Percentiles rank a stretch among this genome's conserved stretches.
These are phyloP conservation scores for Donacobius atricapilla DNA, from an alignment of 2,113 vertebrate species.

Conservation along the genomic window DNA sequence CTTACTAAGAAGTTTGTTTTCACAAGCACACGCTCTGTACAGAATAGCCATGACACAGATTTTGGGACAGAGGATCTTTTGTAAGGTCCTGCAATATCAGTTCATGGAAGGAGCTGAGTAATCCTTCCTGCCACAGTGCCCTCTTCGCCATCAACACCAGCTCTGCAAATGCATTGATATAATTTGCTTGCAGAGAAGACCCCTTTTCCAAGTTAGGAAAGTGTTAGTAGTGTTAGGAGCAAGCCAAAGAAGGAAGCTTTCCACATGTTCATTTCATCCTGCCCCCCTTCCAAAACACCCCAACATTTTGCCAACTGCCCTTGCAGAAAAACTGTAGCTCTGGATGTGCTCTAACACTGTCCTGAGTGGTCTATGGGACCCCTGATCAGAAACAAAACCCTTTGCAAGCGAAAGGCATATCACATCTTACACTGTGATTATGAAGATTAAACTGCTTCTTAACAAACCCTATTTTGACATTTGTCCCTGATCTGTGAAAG, in stretches of 20 bases:
- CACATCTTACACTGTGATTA: background rate
- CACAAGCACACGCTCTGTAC: accelerated
- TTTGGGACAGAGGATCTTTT: background rate
- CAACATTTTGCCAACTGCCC: background rate
- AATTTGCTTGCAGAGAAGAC: background rate
- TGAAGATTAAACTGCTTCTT: background rate
- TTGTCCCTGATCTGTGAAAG: background rate
- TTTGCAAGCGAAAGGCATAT: background rate
- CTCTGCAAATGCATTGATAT: accelerated
- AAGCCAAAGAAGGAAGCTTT: background rate
- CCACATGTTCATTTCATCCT: background rate
- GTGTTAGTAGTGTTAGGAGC: background rate
- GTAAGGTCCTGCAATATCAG: background rate
- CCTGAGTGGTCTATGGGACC: background rate
- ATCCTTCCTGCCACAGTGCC: background rate
- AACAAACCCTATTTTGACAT: background rate
- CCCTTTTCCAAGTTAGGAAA: background rate
- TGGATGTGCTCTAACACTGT: background rate
- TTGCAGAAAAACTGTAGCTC: background rate
- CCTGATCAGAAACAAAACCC: background rate
- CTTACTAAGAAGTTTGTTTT: background rate
- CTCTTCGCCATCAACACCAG: background rate
- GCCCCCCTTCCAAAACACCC: background rate
- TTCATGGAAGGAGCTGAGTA: background rate
- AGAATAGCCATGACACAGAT: background rate